These are phyloP conservation scores for Cheilosia vernalis DNA, from an alignment of 2,888 invertebrate species.

Conservation along the genomic window DNA sequence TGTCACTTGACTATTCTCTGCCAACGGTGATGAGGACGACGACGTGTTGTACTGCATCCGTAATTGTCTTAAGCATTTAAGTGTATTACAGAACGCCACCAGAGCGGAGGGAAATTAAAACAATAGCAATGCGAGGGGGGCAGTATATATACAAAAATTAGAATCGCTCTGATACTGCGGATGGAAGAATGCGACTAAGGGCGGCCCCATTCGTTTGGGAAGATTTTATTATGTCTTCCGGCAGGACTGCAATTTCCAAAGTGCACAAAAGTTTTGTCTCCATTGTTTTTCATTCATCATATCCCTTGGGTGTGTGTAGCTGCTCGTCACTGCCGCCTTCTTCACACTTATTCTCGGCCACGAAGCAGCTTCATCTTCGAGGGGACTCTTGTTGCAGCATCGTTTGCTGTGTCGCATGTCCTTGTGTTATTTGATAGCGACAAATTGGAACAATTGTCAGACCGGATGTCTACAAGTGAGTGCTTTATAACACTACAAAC, in stretches of 20 bases:
- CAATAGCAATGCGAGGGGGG: conserved; percentile 61
- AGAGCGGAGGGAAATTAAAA: conserved; percentile 64
- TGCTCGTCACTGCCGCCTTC: conserved; percentile 8
- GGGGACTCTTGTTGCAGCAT: conserved; percentile 68
- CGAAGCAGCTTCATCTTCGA: conserved; percentile 62
- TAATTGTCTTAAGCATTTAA: conserved; percentile 75
- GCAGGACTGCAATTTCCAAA: conserved; percentile 76
- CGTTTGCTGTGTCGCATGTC: conserved; percentile 68
- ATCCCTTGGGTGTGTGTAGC: conserved; percentile 29
- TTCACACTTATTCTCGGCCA: conserved; percentile 55
- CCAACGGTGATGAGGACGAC: conserved; percentile 10
- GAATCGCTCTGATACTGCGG: conserved; percentile 1
- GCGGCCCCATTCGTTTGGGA: conserved; percentile 28
- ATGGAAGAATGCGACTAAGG: conserved; percentile 12
- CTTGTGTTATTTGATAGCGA: conserved; percentile 77
- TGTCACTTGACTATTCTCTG: conserved; percentile 57
- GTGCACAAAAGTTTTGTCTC: conserved; percentile 74
- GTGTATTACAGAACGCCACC: conserved; percentile 71
- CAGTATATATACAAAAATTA: conserved; percentile 4
- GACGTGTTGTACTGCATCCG: conserved; percentile 71
- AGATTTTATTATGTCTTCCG: conserved; percentile 75
- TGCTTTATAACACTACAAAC: conserved; percentile 76
- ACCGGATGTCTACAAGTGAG: conserved; percentile 78
- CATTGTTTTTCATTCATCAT: conserved; percentile 73
- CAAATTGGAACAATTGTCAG: conserved; percentile 78